Evolutionary conservation across 2,113 vertebrate species (phyloP).

Genomic region (Myotis lucifugus): DNA sequence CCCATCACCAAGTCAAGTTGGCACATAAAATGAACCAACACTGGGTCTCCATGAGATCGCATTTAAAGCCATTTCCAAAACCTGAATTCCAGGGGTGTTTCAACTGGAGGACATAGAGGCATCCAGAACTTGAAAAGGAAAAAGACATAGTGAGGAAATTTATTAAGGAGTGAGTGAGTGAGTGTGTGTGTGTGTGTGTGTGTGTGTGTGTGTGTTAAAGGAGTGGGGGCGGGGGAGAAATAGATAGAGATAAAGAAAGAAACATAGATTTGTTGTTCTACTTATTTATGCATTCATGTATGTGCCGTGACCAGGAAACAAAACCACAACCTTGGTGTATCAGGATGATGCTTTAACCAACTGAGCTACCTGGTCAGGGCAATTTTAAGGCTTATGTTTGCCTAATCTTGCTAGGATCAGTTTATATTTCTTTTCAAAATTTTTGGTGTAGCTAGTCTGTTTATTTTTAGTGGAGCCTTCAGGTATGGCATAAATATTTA

Average conservation of each 20-base stretch:
- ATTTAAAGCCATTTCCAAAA: conserved; percentile 9
- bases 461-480: neutral
- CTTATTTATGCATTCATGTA: neutral
- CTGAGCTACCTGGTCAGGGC: neutral
- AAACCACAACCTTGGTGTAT: neutral
- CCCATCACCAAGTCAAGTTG: neutral
- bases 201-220: too few species aligned
- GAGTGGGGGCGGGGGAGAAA: too few species aligned
- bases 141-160: neutral
- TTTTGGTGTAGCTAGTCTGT: neutral
- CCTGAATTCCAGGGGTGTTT: neutral
- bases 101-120: neutral
- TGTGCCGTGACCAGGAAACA: neutral
- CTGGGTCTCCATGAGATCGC: neutral
- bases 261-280: too few species aligned
- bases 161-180: neutral
- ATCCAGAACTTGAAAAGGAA: neutral
- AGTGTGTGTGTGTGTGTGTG: too few species aligned
- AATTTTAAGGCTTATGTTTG: neutral
- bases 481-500: neutral
- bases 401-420: neutral
- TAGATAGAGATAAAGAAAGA: too few species aligned
- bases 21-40: neutral
- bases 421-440: neutral
- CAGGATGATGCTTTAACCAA: neutral